phyloP scores from a whole-genome alignment of 1,140 invertebrate genomes.

The Formica exsecta region DNA sequence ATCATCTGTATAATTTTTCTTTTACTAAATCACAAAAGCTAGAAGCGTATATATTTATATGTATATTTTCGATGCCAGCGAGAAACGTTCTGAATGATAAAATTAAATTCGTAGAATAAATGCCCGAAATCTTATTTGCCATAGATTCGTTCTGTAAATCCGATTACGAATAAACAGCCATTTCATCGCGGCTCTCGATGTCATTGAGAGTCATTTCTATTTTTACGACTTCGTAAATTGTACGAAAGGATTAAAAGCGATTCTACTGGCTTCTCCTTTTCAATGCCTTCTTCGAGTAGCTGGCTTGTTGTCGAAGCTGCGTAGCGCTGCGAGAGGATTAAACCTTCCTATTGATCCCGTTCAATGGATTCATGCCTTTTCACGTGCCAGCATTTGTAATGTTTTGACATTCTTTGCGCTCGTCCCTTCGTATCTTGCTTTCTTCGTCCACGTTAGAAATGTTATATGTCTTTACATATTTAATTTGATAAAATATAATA shows the following conservation, averaged over 20 bases:
- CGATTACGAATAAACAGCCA: slow-evolving; percentile 77
- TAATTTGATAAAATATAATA: slow-evolving; percentile 2
- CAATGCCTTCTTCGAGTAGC: slow-evolving; percentile 73
- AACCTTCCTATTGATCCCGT: slow-evolving; percentile 79
- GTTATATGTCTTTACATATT: not conserved
- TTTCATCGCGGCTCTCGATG: slow-evolving; percentile 64
- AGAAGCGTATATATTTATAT: not conserved
- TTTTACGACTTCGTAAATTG: slow-evolving; percentile 79
- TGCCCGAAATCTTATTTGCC: slow-evolving; percentile 46
- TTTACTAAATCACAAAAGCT: not conserved
- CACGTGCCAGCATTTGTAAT: slow-evolving; percentile 74
- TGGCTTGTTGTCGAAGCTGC: slow-evolving; percentile 69
- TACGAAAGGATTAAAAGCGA: slow-evolving; percentile 78
- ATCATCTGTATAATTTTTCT: not conserved
- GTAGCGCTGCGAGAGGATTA: slow-evolving; percentile 76
- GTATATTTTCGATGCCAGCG: not conserved
- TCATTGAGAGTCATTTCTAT: slow-evolving; percentile 78
- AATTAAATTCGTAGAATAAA: slow-evolving; percentile 2
- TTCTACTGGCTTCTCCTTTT: slow-evolving; percentile 63
- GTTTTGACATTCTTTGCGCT: slow-evolving; percentile 81
- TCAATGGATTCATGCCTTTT: slow-evolving; percentile 75
- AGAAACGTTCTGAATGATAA: not conserved
- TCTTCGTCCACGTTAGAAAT: not conserved
- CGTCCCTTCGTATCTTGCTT: slow-evolving; percentile 62
- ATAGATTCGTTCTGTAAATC: slow-evolving; percentile 72